Evolutionary conservation across 2,888 invertebrate species (phyloP), one percentile per base, ranked within the genome.

Genomic region (Patella pellucida): DNA sequence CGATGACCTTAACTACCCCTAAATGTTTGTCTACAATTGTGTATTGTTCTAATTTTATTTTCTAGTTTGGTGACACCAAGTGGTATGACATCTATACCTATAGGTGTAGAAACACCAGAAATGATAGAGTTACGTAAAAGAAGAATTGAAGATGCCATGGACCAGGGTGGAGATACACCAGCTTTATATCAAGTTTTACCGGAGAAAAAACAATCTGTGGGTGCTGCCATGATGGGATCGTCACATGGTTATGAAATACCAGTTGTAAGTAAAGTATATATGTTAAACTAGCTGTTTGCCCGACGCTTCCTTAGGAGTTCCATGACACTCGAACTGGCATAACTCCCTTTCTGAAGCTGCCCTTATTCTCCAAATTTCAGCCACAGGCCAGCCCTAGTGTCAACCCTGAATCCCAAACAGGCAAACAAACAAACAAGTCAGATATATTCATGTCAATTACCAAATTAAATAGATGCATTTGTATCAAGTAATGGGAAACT

Each of bases 61-160:
- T 78, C 2, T 81, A 89, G 89, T 7, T 92, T 98, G 71, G 95
- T 96, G 23, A 98, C 98, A n/a, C 98, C 98, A 0, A 96, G 97
- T 82, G 98, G 98, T 56, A 94, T 97, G 83, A 95, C 96, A 62
- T 94, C 94, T 3, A 95, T 98, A 75, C 97, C 98, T 16, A 95
- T 97, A 71, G 98, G 98, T 77, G 94, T 99, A 92, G 99, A 99
- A 92, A 99, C 99, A 0, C 99, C 99, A 0, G 99, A 99, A 90
- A 96, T 97, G 83, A 99, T 99, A 87, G 99, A 99, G 91, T 93
- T 99, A 82, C 93, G 99, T 82, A 99, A 99, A 93, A 96, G 96
- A 92, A 97, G 98, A 90, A 96, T 97, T 80, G 98, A 98, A 91
- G 95, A 94, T 78, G 97, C 98, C 91, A 96, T 96, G 94, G 99